Conservation (phyloP, 2,797 vertebrate species). For the Ptychadena robeensis region DNA sequence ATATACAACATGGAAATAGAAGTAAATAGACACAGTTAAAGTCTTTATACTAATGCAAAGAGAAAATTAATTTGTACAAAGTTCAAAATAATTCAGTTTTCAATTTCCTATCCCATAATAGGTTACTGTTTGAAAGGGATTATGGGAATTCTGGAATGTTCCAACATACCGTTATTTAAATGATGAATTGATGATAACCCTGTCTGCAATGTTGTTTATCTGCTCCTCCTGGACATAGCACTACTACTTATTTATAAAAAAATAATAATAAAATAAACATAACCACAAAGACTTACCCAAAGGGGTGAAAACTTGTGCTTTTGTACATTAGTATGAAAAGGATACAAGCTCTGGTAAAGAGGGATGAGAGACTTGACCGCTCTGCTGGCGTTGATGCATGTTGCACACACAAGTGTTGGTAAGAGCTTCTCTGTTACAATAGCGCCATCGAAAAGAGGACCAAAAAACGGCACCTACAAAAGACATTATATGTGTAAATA, state of each 20-base stretch:
- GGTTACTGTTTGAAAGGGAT: neutral
- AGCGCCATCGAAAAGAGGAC: conserved; percentile 92
- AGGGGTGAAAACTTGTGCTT: neutral
- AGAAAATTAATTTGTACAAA: neutral
- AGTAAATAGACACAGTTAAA: no score
- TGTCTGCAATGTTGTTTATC: no score
- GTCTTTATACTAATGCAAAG: neutral
- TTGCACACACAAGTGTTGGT: conserved; percentile 91
- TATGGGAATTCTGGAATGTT: neutral
- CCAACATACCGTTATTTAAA: neutral
- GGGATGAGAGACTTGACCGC: conserved; percentile 95
- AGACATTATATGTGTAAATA: neutral
- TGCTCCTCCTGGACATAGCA: no score
- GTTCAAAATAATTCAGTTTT: neutral
- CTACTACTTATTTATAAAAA: no score
- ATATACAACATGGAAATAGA: neutral
- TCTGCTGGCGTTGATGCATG: conserved; percentile 96
- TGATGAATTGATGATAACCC: no score
- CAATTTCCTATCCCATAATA: neutral
- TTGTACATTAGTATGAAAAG: conserved; percentile 72
- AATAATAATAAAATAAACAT: neutral
- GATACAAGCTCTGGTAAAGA: conserved; percentile 99
- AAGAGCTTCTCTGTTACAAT: conserved; percentile 91
- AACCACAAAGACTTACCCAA: neutral
- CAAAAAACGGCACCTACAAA: conserved; percentile 93